These are phyloP conservation scores for Myodes glareolus DNA, from an alignment of 2,113 vertebrate genomes.

Conservation along the genomic window DNA sequence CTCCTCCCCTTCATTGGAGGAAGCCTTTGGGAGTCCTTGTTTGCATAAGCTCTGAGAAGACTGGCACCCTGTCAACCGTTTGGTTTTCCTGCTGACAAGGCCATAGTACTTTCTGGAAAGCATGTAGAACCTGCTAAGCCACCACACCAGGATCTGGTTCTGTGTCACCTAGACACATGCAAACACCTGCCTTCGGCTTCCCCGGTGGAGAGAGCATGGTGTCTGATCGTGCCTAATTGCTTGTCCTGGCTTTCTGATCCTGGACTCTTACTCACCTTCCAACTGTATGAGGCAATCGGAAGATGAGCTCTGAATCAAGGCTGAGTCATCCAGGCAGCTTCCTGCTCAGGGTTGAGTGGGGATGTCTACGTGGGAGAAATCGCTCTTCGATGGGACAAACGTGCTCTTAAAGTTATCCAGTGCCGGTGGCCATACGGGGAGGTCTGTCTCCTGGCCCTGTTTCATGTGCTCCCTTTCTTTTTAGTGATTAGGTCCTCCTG, in stretches of 20 bases:
- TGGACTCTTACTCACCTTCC: constrained; percentile 56
- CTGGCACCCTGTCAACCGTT: background rate
- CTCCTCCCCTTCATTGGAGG: background rate
- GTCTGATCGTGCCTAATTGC: background rate
- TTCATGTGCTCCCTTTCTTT: background rate
- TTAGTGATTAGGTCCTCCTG: background rate
- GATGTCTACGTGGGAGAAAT: background rate
- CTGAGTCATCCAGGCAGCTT: constrained; percentile 24
- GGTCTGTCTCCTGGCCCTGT: background rate
- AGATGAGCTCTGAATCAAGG: constrained; percentile 59
- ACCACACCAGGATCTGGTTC: background rate
- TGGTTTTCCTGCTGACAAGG: background rate
- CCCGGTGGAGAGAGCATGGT: background rate
- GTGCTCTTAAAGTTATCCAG: background rate
- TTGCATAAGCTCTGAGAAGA: background rate
- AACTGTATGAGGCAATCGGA: constrained; percentile 47
- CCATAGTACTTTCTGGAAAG: background rate
- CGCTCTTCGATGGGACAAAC: background rate
- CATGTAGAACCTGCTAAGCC: background rate
- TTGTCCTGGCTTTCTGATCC: background rate
- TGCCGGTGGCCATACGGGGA: accelerated
- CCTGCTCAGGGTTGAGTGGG: background rate
- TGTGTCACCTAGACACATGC: background rate
- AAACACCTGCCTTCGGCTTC: background rate
- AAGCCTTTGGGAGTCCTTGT: background rate